Base-by-base conservation (phyloP, 2,797 vertebrate species). In the Peromyscus melanophrys region DNA sequence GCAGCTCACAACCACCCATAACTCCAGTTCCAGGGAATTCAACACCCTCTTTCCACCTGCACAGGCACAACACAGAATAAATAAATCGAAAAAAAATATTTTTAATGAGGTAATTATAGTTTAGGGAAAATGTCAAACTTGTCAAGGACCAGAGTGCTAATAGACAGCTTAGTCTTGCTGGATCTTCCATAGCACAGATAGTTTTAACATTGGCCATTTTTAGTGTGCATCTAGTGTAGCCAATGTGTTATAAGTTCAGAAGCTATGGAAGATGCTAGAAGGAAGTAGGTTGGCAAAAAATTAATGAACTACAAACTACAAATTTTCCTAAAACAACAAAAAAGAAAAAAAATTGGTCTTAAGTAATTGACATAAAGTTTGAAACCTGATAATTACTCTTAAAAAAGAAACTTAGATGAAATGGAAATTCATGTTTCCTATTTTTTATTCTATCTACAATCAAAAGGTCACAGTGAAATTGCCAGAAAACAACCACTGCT, bases 121-220 rank as follows among this genome's bases (percentile, higher is more conserved):
- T 93, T 94, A 75, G 43, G 77, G 27, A 90, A 92, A 92, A 37
- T 84, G 90, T 84, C 65, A 49, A 90, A 87, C 73, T 86, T 97
- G 59, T 14, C 12, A 63, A 87, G 83, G 57, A 88, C 55, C n/a
- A 95, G 88, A 93, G 65, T 77, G 21, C 82, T 85, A 93, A 57
- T 88, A 43, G 55, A 49, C 73, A 43, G 14, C n/a, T 19, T 10
- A 46, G 59, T n/a, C 84, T 85, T 75, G 40, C 61, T 84, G 61
- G 59, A 34, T 84, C 29, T 84, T 84, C 59, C 31, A 49, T 6
- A 67, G 29, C 84, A 86, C 23, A 75, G 46, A 76, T 77, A 75
- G 12, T 37, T 37, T 92, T 55, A 67, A 6, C 59, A 65, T 71
- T 73, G 17, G 61, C 76, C 31, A 16, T 91, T 94, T 94, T 92